A percentile compares a stretch with the other conserved stretches of the same genome.
Evolutionary conservation across 1,140 invertebrate genomes (phyloP).

Genomic region (Nasonia vitripennis): DNA sequence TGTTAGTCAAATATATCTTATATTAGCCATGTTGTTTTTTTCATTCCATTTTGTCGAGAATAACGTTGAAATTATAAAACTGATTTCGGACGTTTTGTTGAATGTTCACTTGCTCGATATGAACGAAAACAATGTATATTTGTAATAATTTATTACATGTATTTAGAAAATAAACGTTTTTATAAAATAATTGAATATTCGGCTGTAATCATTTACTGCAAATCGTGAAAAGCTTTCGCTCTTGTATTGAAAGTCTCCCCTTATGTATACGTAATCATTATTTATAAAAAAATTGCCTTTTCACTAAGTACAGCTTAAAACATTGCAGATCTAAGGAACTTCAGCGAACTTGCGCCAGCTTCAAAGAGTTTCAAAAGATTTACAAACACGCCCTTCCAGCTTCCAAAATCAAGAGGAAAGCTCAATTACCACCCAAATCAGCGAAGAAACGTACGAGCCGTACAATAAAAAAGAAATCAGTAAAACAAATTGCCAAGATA

Average conservation of each 20-base stretch:
- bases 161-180: conserved; percentile 9
- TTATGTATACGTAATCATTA: not conserved
- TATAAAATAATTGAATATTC: not conserved
- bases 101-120: not conserved
- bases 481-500: not conserved
- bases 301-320: not conserved
- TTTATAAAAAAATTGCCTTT: not conserved
- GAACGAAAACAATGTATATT: conserved; percentile 7
- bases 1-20: not conserved
- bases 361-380: conserved; percentile 28
- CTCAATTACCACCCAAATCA: not conserved
- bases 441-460: not conserved
- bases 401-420: not conserved
- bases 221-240: not conserved
- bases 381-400: not conserved
- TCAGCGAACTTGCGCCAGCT: not conserved
- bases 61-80: not conserved
- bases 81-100: not conserved
- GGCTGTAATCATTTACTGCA: not conserved
- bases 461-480: not conserved
- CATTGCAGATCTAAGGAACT: conserved; percentile 24
- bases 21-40: not conserved
- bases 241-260: not conserved
- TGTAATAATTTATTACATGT: conserved; percentile 28
- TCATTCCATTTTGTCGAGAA: not conserved